These are phyloP conservation scores for Vandiemenella viatica DNA, from an alignment of 2,888 invertebrate species.

Conservation along the genomic window DNA sequence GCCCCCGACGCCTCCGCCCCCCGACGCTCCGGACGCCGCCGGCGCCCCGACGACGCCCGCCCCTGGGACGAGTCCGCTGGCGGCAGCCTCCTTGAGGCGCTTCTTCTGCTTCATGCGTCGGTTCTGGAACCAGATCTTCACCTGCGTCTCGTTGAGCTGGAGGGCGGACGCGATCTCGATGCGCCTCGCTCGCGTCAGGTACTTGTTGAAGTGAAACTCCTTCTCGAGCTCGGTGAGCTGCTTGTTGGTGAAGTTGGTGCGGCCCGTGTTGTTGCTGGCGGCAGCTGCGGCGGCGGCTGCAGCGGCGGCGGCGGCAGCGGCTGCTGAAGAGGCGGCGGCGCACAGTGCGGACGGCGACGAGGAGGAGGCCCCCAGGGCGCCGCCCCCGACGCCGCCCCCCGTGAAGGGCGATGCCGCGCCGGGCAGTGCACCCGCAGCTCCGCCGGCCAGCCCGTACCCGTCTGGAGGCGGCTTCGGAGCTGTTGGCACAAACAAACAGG, in stretches of 20 bases:
- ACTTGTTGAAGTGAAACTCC: conserved; percentile 98
- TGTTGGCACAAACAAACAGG: conserved; percentile 18
- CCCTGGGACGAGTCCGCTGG: conserved; percentile 28
- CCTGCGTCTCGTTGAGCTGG: conserved; percentile 93
- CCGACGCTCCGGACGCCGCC: conserved; percentile 16
- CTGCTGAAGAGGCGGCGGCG: conserved; percentile 10
- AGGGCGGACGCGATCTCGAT: conserved; percentile 96
- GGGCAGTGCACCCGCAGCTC: conserved; percentile 6
- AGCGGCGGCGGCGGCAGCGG: neutral
- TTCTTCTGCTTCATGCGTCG: conserved; percentile 95
- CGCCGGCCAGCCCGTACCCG: conserved; percentile 16
- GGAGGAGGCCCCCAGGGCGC: conserved; percentile 20
- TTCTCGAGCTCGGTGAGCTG: conserved; percentile 98
- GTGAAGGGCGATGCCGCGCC: conserved; percentile 8
- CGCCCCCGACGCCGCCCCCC: conserved; percentile 1
- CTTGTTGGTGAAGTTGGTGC: conserved; percentile 98
- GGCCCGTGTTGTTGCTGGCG: conserved; percentile 65
- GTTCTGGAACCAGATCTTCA: conserved; percentile 98
- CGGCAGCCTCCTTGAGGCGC: conserved; percentile 76
- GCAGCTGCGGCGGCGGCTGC: conserved; percentile 28
- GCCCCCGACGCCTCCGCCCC: conserved; percentile 19
- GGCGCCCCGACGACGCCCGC: conserved; percentile 21
- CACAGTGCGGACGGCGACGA: conserved; percentile 3
- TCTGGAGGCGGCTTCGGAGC: conserved; percentile 19
- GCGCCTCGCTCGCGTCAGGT: conserved; percentile 87